A percentile compares a stretch with the other conserved stretches of the same genome.
Evolutionary conservation across 2,888 invertebrate species (phyloP).

Genomic region (Coenonympha arcania): DNA sequence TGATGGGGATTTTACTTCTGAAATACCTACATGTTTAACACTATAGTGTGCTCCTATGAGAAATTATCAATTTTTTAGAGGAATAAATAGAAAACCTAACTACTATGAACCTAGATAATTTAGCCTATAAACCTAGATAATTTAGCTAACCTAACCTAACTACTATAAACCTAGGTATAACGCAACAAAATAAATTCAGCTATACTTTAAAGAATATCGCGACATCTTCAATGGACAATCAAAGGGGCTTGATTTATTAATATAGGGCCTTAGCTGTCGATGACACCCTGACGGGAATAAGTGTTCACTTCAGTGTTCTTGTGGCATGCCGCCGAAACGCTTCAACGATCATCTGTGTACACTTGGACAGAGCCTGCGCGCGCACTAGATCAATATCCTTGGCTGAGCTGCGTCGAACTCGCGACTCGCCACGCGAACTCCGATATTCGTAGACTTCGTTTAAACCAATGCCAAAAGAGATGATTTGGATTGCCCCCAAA

Average conservation of each 20-base stretch:
- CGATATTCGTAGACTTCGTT: constrained; percentile 56
- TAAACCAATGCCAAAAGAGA: constrained; percentile 27
- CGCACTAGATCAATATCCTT: constrained; percentile 69
- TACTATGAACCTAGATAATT: too few relatives aligned
- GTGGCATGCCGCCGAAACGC: constrained; percentile 57
- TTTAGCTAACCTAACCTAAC: too few relatives aligned
- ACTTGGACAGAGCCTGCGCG: constrained; percentile 65
- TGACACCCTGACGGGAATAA: constrained; percentile 54
- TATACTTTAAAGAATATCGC: constrained; percentile 10
- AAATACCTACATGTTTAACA: too few relatives aligned
- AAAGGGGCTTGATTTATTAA: constrained; percentile 34
- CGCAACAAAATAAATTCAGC: constrained; percentile 29
- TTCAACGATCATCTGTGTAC: constrained; percentile 62
- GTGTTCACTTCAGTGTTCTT: constrained; percentile 59
- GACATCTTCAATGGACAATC: constrained; percentile 23
- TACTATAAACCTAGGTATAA: too few relatives aligned
- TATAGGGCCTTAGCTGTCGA: constrained; percentile 45
- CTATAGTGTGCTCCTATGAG: too few relatives aligned
- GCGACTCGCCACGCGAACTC: constrained; percentile 61
- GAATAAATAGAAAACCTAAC: too few relatives aligned
- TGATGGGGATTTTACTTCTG: too few relatives aligned
- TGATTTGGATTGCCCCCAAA: not conserved
- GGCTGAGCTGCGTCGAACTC: constrained; percentile 60
- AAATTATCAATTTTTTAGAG: too few relatives aligned
- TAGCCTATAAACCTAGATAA: too few relatives aligned